phyloP scores from a whole-genome alignment of 2,113 vertebrate species.

The Mirza zaza region DNA sequence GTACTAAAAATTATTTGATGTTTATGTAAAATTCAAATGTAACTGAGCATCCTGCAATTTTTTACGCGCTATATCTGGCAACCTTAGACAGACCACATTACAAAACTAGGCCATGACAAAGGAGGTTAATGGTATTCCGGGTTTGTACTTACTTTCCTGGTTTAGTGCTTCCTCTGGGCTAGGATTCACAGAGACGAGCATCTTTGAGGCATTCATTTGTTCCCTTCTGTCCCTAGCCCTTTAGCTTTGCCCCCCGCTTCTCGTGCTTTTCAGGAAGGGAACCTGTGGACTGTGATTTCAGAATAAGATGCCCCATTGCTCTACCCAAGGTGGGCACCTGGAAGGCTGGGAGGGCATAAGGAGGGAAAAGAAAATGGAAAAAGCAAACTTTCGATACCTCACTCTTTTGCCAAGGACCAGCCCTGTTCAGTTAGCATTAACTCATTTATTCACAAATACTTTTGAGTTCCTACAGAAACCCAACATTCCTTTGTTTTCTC shows the following conservation, averaged over 20 bases:
- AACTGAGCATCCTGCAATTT: background rate
- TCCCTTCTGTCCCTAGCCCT: background rate
- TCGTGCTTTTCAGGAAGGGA: background rate
- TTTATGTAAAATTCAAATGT: conserved; percentile 22
- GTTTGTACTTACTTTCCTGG: background rate
- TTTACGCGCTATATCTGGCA: background rate
- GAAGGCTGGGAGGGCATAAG: background rate
- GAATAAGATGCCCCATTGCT: background rate
- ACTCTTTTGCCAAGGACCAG: background rate
- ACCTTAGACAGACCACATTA: background rate
- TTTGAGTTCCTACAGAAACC: background rate
- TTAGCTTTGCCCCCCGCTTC: background rate
- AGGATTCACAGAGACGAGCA: background rate
- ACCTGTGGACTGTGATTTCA: background rate
- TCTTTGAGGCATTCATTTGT: no score
- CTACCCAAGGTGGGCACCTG: background rate
- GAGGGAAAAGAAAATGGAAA: background rate
- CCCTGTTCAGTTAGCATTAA: background rate
- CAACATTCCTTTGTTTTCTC: background rate
- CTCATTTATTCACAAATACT: background rate
- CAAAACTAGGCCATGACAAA: background rate
- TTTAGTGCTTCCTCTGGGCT: background rate
- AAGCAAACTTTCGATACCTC: background rate
- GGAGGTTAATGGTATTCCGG: no score
- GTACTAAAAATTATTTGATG: background rate